A percentile compares a stretch with the other conserved stretches of the same genome.
Evolutionary conservation across 2,113 vertebrate genomes (phyloP).

Genomic region (Rhabdornis inornatus): DNA sequence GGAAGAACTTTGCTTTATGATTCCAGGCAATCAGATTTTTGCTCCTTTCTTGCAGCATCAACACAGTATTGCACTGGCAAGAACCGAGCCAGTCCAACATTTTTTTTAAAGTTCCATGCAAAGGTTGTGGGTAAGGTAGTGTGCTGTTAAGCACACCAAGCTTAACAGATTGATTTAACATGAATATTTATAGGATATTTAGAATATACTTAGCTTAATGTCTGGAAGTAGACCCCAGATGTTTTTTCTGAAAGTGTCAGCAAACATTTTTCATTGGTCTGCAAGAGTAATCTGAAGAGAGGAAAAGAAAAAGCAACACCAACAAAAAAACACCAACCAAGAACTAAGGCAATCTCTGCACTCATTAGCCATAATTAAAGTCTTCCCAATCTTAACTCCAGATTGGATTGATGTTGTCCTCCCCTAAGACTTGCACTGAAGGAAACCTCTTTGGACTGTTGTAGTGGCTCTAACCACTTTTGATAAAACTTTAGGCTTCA

Average conservation of each 20-base stretch:
- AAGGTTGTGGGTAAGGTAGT: neutral
- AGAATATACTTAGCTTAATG: neutral
- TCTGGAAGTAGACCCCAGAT: neutral
- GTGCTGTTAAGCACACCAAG: neutral
- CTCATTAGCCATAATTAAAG: neutral
- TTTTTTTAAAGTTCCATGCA: neutral
- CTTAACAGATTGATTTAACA: conserved; percentile 15
- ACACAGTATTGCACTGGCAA: neutral
- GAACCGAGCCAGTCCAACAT: neutral
- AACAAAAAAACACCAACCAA: neutral
- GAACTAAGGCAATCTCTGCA: neutral
- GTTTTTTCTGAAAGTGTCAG: neutral
- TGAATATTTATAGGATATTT: conserved; percentile 28
- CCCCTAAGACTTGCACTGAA: neutral
- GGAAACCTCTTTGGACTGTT: neutral
- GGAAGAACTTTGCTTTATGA: neutral
- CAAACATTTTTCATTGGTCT: neutral
- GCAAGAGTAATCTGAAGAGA: neutral
- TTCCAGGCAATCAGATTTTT: neutral
- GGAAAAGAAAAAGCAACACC: neutral
- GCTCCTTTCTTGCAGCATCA: neutral
- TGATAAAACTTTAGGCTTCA: neutral
- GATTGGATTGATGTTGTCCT: accelerated
- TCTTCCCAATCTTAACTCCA: neutral
- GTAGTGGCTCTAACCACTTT: neutral